Base-by-base conservation (phyloP, 1,140 invertebrate species). In the Sarcophaga peregrina region DNA sequence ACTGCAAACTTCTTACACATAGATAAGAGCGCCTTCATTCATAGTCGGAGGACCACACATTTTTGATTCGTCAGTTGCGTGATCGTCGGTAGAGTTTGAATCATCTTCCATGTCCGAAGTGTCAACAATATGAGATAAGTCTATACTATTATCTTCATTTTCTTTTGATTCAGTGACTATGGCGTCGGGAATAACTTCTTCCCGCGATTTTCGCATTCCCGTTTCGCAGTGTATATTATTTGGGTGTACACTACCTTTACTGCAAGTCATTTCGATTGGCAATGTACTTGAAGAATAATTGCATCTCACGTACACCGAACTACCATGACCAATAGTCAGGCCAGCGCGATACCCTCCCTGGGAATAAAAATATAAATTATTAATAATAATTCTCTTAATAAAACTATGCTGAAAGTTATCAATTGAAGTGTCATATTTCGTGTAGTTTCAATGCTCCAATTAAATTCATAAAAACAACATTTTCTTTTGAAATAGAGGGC, bases 321-420 rank as follows among this genome's bases (percentile, higher is more conserved):
- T 94, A 0, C 95, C 95, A 87, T 96, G 95, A 2, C 94, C 94
- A 45, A 96, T 95, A 0, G 94, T 95, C 0, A 96, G 91, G 5
- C 95, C 95, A 8, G 94, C 92, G 68, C 95, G 90, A 91, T 96
- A 96, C 0, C 95, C 95, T 7, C 93, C 93, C 84, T 90, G 46
- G 17, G 4, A 25, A 68, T 9, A 8, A 68, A 1, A 37, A 37
- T 37, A 37, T 37, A 37, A 37, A 37, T 37, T 37, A 37, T 37
- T 37, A 37, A 37, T 37, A 37, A 37, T 37, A 37, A 37, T 37
- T 37, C 25, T 37, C 1, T 37, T 37, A n/a, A 37, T 37, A 4
- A 4, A 37, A 37, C 25, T 37, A 37, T 37, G 25, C 25, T 37
- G 25, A 37, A 37, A 37, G 4, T 37, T 37, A 37, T 37, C n/a